phyloP scores from a whole-genome alignment of 23 tunicate species.

The Clavelina lepadiformis region DNA sequence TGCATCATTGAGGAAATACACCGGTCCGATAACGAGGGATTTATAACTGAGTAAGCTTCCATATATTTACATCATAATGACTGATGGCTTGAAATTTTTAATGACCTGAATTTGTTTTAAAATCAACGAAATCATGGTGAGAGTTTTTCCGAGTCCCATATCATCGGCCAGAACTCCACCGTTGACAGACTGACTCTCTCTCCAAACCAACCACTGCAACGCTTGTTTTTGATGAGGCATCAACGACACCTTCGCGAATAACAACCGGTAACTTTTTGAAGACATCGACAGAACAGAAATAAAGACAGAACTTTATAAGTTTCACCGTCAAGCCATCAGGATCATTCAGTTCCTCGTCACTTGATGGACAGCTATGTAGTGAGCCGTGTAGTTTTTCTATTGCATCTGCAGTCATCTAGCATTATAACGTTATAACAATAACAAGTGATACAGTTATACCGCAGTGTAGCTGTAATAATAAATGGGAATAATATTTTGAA shows the following conservation, averaged over 20 bases:
- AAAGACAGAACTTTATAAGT: neutral
- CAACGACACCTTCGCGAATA: constrained; percentile 40
- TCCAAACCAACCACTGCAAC: constrained; percentile 82
- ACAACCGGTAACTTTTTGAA: neutral
- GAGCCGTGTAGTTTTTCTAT: constrained; percentile 64
- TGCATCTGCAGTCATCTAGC: constrained; percentile 64
- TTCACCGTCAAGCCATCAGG: constrained; percentile 75
- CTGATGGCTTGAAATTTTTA: too few species aligned
- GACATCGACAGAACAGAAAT: neutral
- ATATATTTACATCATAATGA: neutral
- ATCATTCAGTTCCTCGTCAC: constrained; percentile 41
- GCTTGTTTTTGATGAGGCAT: constrained; percentile 95
- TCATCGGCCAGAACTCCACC: constrained; percentile 97
- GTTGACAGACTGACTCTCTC: constrained; percentile 60
- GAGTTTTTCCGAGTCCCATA: constrained; percentile 96
- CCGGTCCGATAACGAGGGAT: too few species aligned
- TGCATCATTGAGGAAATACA: too few species aligned
- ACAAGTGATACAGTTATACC: neutral
- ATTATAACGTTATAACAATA: neutral
- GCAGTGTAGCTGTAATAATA: neutral
- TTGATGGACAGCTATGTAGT: constrained; percentile 55
- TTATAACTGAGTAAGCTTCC: too few species aligned
- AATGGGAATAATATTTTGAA: neutral
- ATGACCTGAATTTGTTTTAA: constrained; percentile 28
- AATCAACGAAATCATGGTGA: constrained; percentile 80